Conservation (phyloP, 2,113 vertebrate species). For the Eira barbara region DNA sequence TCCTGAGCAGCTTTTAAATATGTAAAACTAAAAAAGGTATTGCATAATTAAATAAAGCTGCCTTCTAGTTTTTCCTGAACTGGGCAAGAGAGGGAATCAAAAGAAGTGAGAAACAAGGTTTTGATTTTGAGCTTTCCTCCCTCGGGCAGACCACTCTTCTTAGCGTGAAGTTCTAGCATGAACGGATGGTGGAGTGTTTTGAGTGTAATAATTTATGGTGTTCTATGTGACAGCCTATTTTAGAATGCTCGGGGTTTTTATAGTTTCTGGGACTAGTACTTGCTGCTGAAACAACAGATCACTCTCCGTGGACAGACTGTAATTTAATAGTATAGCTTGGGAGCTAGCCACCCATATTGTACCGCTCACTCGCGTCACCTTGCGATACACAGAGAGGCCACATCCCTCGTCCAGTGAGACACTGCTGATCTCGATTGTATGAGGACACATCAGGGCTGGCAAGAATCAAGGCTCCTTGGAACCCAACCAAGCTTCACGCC, state of each 20-base stretch:
- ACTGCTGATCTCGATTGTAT: slow-evolving; percentile 59
- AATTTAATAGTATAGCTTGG: slow-evolving; percentile 81
- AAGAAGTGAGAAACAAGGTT: slow-evolving; percentile 68
- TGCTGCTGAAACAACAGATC: slow-evolving; percentile 84
- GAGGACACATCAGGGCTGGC: slow-evolving; percentile 65
- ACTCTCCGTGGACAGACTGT: slow-evolving; percentile 80
- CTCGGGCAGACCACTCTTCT: slow-evolving; percentile 72
- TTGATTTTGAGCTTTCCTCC: slow-evolving; percentile 20
- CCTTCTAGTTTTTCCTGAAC: slow-evolving; percentile 23
- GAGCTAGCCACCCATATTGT: slow-evolving; percentile 76
- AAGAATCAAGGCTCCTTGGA: slow-evolving; percentile 40
- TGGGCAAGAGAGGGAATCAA: slow-evolving; percentile 65
- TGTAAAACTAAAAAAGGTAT: slow-evolving; percentile 27
- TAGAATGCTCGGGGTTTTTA: slow-evolving; percentile 80
- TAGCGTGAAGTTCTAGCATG: slow-evolving; percentile 54
- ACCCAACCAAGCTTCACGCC: not conserved
- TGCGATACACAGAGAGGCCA: slow-evolving; percentile 69
- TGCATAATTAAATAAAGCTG: slow-evolving; percentile 70
- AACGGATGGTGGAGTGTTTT: slow-evolving; percentile 78
- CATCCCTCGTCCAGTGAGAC: slow-evolving; percentile 40
- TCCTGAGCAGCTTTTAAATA: not conserved
- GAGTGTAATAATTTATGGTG: slow-evolving; percentile 80
- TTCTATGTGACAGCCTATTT: slow-evolving; percentile 79
- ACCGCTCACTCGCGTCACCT: slow-evolving; percentile 69
- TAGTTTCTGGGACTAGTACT: slow-evolving; percentile 78